Evolutionary conservation across 2,797 vertebrate species (phyloP).

Genomic region (Tapirus indicus): DNA sequence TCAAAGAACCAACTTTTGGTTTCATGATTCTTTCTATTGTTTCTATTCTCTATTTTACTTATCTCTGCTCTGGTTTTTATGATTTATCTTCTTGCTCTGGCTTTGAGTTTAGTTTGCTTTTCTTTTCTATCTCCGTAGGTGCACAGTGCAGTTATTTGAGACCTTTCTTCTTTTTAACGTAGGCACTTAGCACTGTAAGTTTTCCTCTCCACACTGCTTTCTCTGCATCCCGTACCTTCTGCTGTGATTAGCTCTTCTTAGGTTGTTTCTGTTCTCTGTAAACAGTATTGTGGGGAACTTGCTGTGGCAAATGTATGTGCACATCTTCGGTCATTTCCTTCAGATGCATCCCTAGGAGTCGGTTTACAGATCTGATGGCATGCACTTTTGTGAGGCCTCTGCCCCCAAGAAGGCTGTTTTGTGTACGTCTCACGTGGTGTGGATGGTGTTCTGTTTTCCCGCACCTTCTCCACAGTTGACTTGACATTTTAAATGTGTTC

Average conservation of each 20-base stretch:
- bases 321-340: accelerated
- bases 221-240: accelerated
- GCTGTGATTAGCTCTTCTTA: background rate
- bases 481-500: accelerated
- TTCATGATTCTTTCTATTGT: background rate
- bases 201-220: background rate
- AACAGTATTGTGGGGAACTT: too few species aligned
- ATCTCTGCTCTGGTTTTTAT: background rate
- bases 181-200: background rate
- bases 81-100: background rate
- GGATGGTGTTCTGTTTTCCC: too few species aligned
- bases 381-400: background rate
- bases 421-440: accelerated
- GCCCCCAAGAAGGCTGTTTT: too few species aligned
- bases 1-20: background rate
- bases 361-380: accelerated
- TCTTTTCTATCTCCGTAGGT: background rate
- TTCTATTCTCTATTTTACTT: background rate
- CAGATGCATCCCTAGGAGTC: accelerated
- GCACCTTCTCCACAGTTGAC: accelerated
- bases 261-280: background rate
- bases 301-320: background rate
- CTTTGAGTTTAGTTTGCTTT: background rate
- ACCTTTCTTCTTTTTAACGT: too few species aligned
- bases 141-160: background rate